phyloP scores from a whole-genome alignment of 2,888 invertebrate species.

The Frankliniella intonsa region DNA sequence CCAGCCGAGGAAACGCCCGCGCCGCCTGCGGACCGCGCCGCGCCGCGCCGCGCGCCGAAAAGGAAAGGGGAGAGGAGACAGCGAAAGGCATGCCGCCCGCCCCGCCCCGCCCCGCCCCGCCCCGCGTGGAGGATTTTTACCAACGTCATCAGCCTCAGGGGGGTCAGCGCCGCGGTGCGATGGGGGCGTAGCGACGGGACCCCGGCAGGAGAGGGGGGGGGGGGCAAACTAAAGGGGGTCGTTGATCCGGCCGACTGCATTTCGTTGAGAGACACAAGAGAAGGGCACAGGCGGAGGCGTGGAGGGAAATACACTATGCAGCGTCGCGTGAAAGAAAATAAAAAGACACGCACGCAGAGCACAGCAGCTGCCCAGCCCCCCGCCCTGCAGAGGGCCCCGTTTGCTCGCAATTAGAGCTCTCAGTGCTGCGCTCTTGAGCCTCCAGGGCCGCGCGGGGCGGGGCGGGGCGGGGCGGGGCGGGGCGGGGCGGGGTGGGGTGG shows the following conservation, averaged over 20 bases:
- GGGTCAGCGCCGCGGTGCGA: neutral
- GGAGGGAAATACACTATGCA: no score
- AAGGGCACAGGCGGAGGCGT: no score
- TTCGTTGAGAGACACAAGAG: neutral
- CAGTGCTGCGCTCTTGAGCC: constrained; percentile 12
- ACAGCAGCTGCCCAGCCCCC: no score
- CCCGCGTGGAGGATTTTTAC: no score
- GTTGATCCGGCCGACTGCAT: neutral
- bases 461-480: neutral
- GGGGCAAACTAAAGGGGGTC: neutral
- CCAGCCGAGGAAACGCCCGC: no score
- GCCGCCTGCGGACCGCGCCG: neutral
- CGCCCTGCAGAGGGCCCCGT: neutral
- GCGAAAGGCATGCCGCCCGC: no score
- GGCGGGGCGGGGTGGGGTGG: neutral
- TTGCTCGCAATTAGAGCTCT: constrained; percentile 15
- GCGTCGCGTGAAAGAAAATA: no score
- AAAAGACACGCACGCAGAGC: no score
- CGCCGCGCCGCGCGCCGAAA: neutral
- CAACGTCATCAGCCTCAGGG: neutral
- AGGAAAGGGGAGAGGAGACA: no score
- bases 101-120: no score
- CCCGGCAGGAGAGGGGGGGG: neutral
- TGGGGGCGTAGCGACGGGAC: neutral
- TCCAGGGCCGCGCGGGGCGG: neutral